Conservation (phyloP, 2,113 vertebrate species). For the Callospermophilus lateralis region DNA sequence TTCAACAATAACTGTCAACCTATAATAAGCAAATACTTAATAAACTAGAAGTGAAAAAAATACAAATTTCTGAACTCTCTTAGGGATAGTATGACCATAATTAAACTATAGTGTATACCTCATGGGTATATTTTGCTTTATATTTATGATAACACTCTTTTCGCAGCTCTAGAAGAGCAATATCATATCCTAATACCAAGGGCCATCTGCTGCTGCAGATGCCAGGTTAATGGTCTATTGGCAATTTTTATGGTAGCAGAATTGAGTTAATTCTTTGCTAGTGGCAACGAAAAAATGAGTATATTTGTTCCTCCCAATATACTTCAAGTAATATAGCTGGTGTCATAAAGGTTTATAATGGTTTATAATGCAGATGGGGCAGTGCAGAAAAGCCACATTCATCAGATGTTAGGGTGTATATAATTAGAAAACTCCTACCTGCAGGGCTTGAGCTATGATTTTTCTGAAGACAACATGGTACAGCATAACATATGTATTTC, state of each 20-base stretch:
- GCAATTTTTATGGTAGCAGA: neutral
- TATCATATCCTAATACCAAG: constrained; percentile 25
- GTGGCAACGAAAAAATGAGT: neutral
- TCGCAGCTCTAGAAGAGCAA: neutral
- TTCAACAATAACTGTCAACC: neutral
- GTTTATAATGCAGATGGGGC: constrained; percentile 20
- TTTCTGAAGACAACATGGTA: neutral
- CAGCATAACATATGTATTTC: neutral
- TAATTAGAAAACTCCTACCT: neutral
- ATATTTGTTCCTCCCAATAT: constrained; percentile 33
- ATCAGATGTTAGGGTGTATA: neutral
- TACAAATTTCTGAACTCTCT: neutral
- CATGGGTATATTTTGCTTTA: neutral
- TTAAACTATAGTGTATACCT: neutral
- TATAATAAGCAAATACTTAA: neutral
- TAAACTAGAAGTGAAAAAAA: neutral
- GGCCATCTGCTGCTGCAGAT: constrained; percentile 38
- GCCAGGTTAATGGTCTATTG: neutral
- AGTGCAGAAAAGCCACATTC: neutral
- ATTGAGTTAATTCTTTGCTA: constrained; percentile 52
- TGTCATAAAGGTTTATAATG: constrained; percentile 33
- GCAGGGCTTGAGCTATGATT: neutral
- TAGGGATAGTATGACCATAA: neutral
- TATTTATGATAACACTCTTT: neutral
- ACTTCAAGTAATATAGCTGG: constrained; percentile 5